phyloP scores from a whole-genome alignment of 1,140 invertebrate species.

The Sarcophaga peregrina region DNA sequence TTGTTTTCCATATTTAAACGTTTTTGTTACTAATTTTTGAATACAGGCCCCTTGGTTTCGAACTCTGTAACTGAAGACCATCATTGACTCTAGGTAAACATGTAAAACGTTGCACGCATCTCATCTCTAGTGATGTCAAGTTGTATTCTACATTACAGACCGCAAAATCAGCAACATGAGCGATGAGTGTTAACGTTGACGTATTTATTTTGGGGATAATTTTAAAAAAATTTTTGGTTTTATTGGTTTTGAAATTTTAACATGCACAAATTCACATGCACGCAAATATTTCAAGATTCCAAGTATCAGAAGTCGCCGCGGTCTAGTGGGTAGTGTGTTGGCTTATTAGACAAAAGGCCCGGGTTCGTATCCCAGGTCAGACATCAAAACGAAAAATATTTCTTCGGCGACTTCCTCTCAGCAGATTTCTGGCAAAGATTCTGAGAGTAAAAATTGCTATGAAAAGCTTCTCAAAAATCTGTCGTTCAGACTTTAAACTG shows the following conservation, averaged over 20 bases:
- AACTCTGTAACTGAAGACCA: not conserved
- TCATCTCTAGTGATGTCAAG: constrained; percentile 57
- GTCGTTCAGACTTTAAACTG: no score
- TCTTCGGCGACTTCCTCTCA: no score
- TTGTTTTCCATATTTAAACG: not conserved
- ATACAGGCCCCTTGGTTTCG: not conserved
- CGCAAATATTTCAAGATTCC: no score
- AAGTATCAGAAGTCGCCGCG: no score
- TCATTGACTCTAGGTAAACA: not conserved
- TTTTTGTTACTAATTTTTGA: not conserved
- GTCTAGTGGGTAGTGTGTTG: no score
- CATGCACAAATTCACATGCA: no score
- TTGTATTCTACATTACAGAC: constrained; percentile 66
- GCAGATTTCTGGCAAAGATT: no score
- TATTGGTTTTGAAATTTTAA: not conserved
- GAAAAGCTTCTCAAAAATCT: no score
- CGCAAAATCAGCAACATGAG: constrained; percentile 67
- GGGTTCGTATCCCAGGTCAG: no score
- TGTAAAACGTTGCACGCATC: not conserved
- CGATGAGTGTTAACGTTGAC: constrained; percentile 64
- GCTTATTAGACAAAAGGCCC: no score
- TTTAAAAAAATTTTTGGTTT: not conserved
- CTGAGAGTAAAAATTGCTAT: no score
- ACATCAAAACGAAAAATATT: no score
- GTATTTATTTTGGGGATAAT: constrained; percentile 58